These are phyloP conservation scores for Drosophila virilis DNA, from an alignment of 1,140 invertebrate genomes.

Conservation along the genomic window DNA sequence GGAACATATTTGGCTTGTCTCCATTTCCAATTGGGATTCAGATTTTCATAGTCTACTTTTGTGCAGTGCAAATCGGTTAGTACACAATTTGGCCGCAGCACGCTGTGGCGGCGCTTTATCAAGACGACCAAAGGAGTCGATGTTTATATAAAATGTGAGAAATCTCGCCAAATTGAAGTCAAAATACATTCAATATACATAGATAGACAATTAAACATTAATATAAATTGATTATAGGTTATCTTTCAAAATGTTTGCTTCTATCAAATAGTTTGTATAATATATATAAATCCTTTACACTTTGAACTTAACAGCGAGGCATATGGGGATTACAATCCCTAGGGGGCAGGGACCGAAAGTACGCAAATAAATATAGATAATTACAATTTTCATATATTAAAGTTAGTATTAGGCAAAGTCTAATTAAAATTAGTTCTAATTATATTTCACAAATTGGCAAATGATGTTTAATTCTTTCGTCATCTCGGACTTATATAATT, in stretches of 20 bases:
- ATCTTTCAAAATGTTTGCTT: slow-evolving; percentile 2
- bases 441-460: too few species aligned
- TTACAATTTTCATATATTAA: neutral
- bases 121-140: slow-evolving; percentile 2
- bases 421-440: too few species aligned
- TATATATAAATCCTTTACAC: neutral
- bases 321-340: slow-evolving; percentile 4
- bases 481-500: too few species aligned
- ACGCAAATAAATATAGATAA: neutral
- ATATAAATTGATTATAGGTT: slow-evolving; percentile 19
- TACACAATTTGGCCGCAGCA: neutral
- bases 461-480: too few species aligned
- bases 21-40: neutral
- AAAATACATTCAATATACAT: neutral
- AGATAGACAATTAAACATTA: neutral
- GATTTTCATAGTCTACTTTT: slow-evolving; percentile 35
- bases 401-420: neutral
- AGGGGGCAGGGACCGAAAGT: neutral
- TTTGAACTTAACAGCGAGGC: slow-evolving; percentile 35
- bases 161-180: slow-evolving; percentile 13
- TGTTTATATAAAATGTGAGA: neutral
- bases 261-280: neutral
- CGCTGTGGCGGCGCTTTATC: slow-evolving; percentile 2
- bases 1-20: neutral
- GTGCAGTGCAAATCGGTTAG: slow-evolving; percentile 19